A percentile compares a stretch with the other conserved stretches of the same genome.
Evolutionary conservation across 2,888 invertebrate species (phyloP).

Genomic region (Dryococelus australis): DNA sequence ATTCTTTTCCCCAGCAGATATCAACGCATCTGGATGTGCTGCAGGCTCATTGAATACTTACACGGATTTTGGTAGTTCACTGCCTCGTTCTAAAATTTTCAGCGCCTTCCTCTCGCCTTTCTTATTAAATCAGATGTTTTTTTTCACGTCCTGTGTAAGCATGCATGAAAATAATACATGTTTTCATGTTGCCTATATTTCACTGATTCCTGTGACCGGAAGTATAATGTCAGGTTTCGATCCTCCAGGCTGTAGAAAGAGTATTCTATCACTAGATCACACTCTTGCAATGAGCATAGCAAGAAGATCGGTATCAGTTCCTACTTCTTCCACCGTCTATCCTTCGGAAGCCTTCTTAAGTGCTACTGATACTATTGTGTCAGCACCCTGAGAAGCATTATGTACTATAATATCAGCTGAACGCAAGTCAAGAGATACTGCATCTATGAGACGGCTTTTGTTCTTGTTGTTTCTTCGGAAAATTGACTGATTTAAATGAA

Average conservation of each 20-base stretch:
- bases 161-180: background rate
- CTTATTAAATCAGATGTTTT: background rate
- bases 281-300: conserved; percentile 47
- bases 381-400: conserved; percentile 42
- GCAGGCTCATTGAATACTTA: background rate
- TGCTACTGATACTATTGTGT: conserved; percentile 44
- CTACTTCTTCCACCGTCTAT: conserved; percentile 44
- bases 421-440: background rate
- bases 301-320: conserved; percentile 49
- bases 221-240: background rate
- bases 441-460: conserved; percentile 3
- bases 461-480: background rate
- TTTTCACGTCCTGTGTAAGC: background rate
- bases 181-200: conserved; percentile 4
- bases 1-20: background rate
- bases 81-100: background rate
- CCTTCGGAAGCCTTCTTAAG: conserved; percentile 28
- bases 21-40: background rate
- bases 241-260: conserved; percentile 42
- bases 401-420: background rate
- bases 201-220: background rate
- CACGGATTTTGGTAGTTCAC: background rate
- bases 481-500: background rate
- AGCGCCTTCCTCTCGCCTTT: background rate
- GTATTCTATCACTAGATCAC: conserved; percentile 38